Conservation (phyloP, 2,113 vertebrate species). For the Tachysurus fulvidraco region DNA sequence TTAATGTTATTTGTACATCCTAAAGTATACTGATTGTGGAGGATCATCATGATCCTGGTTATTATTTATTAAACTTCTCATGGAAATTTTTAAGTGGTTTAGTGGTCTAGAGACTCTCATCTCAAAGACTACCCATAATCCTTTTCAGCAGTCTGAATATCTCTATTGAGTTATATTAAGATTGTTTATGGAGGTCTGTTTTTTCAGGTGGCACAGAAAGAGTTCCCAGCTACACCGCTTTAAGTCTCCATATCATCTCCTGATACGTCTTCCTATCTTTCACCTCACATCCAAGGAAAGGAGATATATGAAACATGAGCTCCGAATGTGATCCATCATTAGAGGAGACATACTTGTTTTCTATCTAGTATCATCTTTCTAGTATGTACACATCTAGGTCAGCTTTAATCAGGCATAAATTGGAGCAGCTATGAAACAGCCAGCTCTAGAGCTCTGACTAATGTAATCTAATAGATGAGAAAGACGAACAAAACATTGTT, state of each 20-base stretch:
- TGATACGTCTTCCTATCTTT: constrained; percentile 11
- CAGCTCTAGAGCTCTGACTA: not conserved
- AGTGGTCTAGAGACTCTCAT: not conserved
- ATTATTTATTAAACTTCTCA: not conserved
- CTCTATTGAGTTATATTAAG: no score
- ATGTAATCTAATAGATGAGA: constrained; percentile 9
- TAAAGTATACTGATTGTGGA: not conserved
- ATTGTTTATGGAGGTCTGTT: not conserved
- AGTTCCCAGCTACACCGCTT: not conserved
- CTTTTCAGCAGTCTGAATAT: not conserved
- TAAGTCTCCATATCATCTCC: not conserved
- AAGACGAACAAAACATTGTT: not conserved
- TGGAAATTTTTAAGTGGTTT: not conserved
- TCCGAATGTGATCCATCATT: constrained; percentile 55
- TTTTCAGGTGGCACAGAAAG: not conserved
- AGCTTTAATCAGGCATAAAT: constrained; percentile 31
- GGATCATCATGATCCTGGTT: not conserved
- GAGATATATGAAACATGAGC: constrained; percentile 53
- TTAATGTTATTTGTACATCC: not conserved
- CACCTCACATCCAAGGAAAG: constrained; percentile 4
- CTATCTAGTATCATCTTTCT: constrained; percentile 10
- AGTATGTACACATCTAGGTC: constrained; percentile 57
- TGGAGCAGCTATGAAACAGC: not conserved
- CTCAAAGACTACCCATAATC: not conserved
- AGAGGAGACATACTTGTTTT: constrained; percentile 61